Evolutionary conservation across 2,113 vertebrate species (phyloP), one percentile per base, ranked within the genome.

Genomic region (Takifugu bimaculatus): DNA sequence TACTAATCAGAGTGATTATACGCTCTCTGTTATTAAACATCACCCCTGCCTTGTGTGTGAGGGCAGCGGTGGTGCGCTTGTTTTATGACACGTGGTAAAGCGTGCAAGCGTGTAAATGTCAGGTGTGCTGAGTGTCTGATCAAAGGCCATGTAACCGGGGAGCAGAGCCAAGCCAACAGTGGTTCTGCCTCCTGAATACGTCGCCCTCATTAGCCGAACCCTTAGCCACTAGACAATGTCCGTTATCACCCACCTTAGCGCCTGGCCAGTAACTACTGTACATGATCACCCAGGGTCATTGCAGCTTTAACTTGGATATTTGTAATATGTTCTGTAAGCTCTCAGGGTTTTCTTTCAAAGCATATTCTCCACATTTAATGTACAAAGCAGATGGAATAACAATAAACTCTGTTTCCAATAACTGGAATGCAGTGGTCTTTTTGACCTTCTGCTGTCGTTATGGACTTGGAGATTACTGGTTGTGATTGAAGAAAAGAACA

Each of bases 1-100:
- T 98, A 93, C 93, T 96, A 98, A 98, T 98, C 94, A 93, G 88
- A 88, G 93, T 94, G 93, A 97, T 96, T 95, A 96, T 96, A 94
- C 91, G 90, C 86, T 86, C 70, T 88, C 94, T 91, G 93, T 97
- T 97, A 98, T 98, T 98, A 97, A 96, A 97, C 94, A 96, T 96
- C 94, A 95, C 94, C 90, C 79, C 81, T 93, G 94, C 92, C 94
- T 94, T 90, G 92, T 91, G 91, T 94, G 91, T 87, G 92, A 93
- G 92, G 92, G 92, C 90, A 92, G 91, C 88, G 87, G 90, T 79
- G 87, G 91, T 80, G 84, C 59, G 91, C 93, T 96, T 96, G 96
- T 96, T 97, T 97, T 97, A 98, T 93, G 95, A 96, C 94, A 91
- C 93, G 77, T 80, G 83, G 83, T 78, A 78, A 85, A 82, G 83